Evolutionary conservation across 2,888 invertebrate species (phyloP).

Genomic region (Rotaria magnacalcarata): DNA sequence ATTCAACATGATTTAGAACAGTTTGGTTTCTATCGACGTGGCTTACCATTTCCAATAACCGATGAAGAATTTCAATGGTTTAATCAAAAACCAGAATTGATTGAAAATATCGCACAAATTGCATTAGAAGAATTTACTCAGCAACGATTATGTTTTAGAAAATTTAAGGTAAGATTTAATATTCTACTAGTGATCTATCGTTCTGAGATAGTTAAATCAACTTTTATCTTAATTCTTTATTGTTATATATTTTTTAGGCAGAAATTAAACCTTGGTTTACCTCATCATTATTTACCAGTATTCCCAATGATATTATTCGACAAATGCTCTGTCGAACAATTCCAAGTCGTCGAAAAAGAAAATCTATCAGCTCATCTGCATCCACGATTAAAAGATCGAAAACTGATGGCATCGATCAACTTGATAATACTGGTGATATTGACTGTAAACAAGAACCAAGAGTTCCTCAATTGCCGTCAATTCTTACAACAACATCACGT

Average conservation of each 20-base stretch:
- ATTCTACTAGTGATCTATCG: too few relatives aligned
- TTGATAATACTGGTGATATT: background rate
- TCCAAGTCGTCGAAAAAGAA: background rate
- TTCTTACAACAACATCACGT: background rate
- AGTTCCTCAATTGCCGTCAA: background rate
- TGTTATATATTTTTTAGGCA: background rate
- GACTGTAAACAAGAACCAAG: background rate
- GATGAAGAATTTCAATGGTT: slow-evolving; percentile 29
- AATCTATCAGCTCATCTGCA: background rate
- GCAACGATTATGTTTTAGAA: background rate
- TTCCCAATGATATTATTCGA: slow-evolving; percentile 17
- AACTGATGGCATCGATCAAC: background rate
- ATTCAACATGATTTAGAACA: slow-evolving; percentile 1
- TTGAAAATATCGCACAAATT: background rate
- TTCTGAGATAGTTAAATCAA: background rate
- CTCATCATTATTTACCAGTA: background rate
- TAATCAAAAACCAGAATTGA: slow-evolving; percentile 16
- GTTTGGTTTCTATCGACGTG: slow-evolving; percentile 30
- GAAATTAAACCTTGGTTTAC: slow-evolving; percentile 7
- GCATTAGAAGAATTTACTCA: background rate
- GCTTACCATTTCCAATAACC: slow-evolving; percentile 12
- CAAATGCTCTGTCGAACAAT: background rate
- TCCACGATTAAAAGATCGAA: background rate
- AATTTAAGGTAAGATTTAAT: background rate
- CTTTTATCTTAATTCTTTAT: background rate